A percentile compares a stretch with the other conserved stretches of the same genome.
phyloP scores from a whole-genome alignment of 2,113 vertebrate species.

The Varanus komodoensis region DNA sequence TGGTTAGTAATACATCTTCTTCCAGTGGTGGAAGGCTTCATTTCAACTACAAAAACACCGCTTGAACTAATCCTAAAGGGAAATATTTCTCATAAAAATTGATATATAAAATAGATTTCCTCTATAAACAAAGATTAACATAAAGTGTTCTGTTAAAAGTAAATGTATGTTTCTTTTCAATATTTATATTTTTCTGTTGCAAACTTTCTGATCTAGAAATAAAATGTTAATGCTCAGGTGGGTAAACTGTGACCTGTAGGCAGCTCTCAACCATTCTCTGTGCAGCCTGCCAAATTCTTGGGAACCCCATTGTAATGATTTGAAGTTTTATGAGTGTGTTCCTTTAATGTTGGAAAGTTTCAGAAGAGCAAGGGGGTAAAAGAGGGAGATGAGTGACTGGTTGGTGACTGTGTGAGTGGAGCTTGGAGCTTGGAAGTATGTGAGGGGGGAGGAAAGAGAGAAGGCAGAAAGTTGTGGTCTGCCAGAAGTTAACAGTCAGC shows the following conservation, averaged over 20 bases:
- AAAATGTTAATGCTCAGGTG: not conserved
- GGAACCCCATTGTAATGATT: no score
- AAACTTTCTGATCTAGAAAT: not conserved
- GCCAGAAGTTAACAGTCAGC: no score
- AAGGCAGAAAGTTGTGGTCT: no score
- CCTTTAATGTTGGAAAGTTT: no score
- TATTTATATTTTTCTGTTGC: not conserved
- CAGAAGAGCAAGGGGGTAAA: no score
- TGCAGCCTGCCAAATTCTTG: no score
- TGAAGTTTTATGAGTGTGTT: no score
- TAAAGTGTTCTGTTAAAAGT: not conserved
- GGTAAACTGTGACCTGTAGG: not conserved
- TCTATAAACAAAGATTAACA: not conserved
- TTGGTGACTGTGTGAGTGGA: no score
- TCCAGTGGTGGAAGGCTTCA: conserved; percentile 12
- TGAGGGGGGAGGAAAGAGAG: no score
- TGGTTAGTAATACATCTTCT: not conserved
- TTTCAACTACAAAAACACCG: conserved; percentile 6
- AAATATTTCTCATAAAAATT: not conserved
- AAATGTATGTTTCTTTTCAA: not conserved
- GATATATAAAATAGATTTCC: not conserved
- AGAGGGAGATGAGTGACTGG: no score
- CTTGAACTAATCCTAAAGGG: not conserved
- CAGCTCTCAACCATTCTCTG: no score
- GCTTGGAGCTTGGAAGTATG: no score